Evolutionary conservation across 2,113 vertebrate species (phyloP), one percentile per base, ranked within the genome.

Genomic region (Aix galericulata): DNA sequence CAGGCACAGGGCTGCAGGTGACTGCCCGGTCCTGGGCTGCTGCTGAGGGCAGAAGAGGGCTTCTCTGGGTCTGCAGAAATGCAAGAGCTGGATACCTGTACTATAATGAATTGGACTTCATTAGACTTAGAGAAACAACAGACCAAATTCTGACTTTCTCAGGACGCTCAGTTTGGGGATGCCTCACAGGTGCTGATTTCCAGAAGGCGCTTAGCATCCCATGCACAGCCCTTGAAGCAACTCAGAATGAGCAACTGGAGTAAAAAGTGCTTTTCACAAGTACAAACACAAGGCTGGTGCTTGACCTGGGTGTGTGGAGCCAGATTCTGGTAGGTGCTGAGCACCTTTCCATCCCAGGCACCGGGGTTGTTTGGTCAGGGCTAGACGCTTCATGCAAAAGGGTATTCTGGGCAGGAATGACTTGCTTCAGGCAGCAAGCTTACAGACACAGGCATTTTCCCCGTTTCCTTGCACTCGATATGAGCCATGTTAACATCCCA

Each of bases 401-500:
- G 12, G 12, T 71, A 83, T 90, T 91, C 64, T n/a, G 42, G 59
- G 52, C 38, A 60, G 42, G 36, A 67, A 59, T 36, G 7, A 25
- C 40, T 77, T 63, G 14, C 29, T 88, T 71, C 79, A 36, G 32
- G 56, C 1, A 0, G n/a, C 50, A 66, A 9, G 34, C 40, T 72
- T n/a, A 34, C 26, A 46, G 78, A 52, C 69, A 50, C 0, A 3
- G 55, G n/a, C 73, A 53, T 31, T 93, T 91, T 55, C 59, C 31
- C 82, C 29, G 1, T 73, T 89, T 94, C 81, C 76, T 68, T 60
- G 91, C 91, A 79, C 78, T 20, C 11, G 59, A 82, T 91, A 56
- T 1, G 2, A 58, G 79, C 81, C 91, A 5, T 34, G 91, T 93
- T 96, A 93, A 94, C 95, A 94, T 87, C 75, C 90, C 87, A 80